Percentiles rank a stretch among this genome's conserved stretches.
phyloP scores from a whole-genome alignment of 2,888 invertebrate genomes.

The Dinocampus coccinellae region DNA sequence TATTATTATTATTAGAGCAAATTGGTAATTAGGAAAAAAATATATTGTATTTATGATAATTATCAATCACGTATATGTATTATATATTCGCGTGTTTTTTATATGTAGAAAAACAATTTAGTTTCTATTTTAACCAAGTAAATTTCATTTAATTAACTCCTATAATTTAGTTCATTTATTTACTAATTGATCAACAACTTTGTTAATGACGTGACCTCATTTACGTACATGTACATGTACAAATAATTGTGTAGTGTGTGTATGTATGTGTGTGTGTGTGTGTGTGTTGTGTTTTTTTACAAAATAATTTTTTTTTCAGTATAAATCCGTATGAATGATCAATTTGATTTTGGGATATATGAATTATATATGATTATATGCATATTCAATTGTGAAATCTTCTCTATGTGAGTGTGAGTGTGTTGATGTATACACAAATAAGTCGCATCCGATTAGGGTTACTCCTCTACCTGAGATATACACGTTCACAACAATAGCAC shows the following conservation, averaged over 20 bases:
- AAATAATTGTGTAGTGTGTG: background rate
- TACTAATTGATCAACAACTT: conserved; percentile 17
- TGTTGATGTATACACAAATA: too few relatives aligned
- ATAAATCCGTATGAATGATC: background rate
- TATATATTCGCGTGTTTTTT: too few relatives aligned
- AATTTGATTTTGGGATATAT: too few relatives aligned
- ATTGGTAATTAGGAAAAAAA: too few relatives aligned
- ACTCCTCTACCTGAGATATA: conserved; percentile 7
- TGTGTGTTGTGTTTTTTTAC: background rate
- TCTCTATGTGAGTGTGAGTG: conserved; percentile 16
- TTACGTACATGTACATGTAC: background rate
- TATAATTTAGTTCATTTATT: background rate
- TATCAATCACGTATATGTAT: too few relatives aligned
- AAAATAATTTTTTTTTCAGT: background rate
- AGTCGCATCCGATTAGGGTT: conserved; percentile 40
- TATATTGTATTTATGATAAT: too few relatives aligned
- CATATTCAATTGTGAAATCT: background rate
- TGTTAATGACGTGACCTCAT: conserved; percentile 12
- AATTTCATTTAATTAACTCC: background rate
- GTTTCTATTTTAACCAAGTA: too few relatives aligned
- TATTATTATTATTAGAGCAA: too few relatives aligned
- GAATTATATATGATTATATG: background rate
- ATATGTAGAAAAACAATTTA: too few relatives aligned
- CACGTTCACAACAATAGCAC: conserved; percentile 45
- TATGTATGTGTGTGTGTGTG: background rate